phyloP scores from a whole-genome alignment of 2,797 vertebrate genomes.

The Cheirogaleus major region DNA sequence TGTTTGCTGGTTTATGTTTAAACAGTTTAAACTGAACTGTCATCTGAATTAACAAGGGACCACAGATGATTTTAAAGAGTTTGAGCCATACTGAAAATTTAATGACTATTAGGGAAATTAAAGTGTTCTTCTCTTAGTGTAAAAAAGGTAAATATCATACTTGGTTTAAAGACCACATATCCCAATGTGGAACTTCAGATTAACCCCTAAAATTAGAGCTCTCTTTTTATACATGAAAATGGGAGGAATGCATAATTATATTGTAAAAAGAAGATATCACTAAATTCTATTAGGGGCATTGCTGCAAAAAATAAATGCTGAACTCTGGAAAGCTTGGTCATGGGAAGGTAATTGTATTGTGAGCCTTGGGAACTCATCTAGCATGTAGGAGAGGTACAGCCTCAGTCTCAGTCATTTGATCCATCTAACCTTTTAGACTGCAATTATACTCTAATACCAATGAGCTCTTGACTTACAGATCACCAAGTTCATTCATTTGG shows the following conservation, averaged over 20 bases:
- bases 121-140: background rate
- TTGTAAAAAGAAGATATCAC: background rate
- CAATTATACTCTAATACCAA: background rate
- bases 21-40: background rate
- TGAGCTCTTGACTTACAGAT: background rate
- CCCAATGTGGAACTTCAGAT: background rate
- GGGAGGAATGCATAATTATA: background rate
- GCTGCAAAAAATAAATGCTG: background rate
- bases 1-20: background rate
- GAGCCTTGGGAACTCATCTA: background rate
- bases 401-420: background rate
- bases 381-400: background rate
- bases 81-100: constrained; percentile 12
- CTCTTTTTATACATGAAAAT: background rate
- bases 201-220: background rate
- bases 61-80: constrained; percentile 5
- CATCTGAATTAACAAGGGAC: constrained; percentile 24
- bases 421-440: background rate
- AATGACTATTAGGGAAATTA: background rate
- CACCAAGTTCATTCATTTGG: background rate
- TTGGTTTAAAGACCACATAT: background rate
- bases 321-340: background rate
- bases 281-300: background rate
- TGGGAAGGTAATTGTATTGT: background rate
- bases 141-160: background rate